These are phyloP conservation scores for Diarsia rubi DNA, from an alignment of 2,888 invertebrate species.

Conservation along the genomic window DNA sequence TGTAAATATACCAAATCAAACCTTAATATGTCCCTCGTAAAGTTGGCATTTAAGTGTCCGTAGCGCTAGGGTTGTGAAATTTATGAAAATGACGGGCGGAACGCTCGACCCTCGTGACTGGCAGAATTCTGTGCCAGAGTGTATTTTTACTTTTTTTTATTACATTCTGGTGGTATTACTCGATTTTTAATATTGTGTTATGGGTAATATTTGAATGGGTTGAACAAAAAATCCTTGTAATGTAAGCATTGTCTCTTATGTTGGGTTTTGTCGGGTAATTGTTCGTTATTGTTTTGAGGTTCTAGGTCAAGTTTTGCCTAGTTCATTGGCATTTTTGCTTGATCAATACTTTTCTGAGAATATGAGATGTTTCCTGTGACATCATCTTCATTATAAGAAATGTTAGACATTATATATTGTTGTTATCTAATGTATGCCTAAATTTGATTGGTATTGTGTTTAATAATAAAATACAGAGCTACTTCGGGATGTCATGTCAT, in stretches of 20 bases:
- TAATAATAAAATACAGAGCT: not conserved
- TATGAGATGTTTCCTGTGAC: not conserved
- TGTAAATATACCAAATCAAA: constrained; percentile 76
- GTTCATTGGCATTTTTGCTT: constrained; percentile 39
- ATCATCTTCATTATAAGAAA: not conserved
- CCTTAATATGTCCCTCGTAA: constrained; percentile 78
- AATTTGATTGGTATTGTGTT: no score
- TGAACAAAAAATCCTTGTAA: constrained; percentile 59
- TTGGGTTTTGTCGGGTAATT: constrained; percentile 50
- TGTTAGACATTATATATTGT: no score
- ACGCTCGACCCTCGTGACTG: constrained; percentile 87
- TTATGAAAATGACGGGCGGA: constrained; percentile 85
- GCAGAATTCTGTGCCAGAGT: constrained; percentile 87
- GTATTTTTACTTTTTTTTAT: constrained; percentile 88
- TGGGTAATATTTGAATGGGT: constrained; percentile 66
- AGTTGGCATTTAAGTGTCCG: constrained; percentile 78
- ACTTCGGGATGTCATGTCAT: not conserved
- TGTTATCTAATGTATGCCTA: no score
- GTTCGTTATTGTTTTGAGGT: constrained; percentile 9
- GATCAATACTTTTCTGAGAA: not conserved
- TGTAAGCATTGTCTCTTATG: constrained; percentile 52
- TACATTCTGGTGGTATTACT: constrained; percentile 80
- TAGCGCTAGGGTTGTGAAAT: constrained; percentile 83
- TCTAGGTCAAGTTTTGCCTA: constrained; percentile 45
- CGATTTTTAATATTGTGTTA: constrained; percentile 69